Base-by-base conservation (phyloP, 23 tunicate species). In the Diplosoma virens region DNA sequence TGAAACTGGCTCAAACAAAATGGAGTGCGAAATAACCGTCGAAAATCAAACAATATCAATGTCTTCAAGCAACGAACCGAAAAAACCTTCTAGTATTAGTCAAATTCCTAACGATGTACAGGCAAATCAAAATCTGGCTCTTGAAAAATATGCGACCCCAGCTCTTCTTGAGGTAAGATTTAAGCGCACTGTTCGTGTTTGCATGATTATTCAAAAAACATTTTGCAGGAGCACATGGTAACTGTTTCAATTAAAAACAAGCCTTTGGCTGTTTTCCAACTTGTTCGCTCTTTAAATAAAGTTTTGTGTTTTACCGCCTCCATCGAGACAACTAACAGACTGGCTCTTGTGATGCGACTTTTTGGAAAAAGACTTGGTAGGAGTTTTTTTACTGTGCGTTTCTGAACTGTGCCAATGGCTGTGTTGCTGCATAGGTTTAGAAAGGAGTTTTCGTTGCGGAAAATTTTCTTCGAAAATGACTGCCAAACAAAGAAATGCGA, bases 281-380 rank as follows among this genome's bases (percentile, higher is more conserved):
- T 82, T 23, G 45, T 55, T 58, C 24, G 87, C 23, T 18, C 33
- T 5, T 27, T 45, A 6, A 73, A 50, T 0, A 82, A 67, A 67
- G 81, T 52, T 46, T 69, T 88, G 18, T 82, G 88, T 63, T 88
- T 88, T 34, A 73, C 95, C 34, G 75, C 84, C 33, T n/a, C 84
- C 1, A 58, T 79, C 27, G 84, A 88, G 27, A 73, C 82, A 0
- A 47, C 88, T 18, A 48, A 66, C 9, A 58, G 88, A 59, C 41
- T 82, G 18, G 18, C 87, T 45, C 72, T 25, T 60, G 34, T 82
- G 25, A 22, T 82, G 28, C 87, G 63, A 32, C 25, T 74, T 22
- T 82, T 79, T 58, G 75, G 69, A 1, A 71, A 82, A 21, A 31
- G 30, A 29, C 2, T 33, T 7, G 84, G 84, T 67, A 52, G 25